A percentile compares a stretch with the other conserved stretches of the same genome.
phyloP scores from a whole-genome alignment of 2,797 vertebrate genomes.

The Girardinus metallicus region DNA sequence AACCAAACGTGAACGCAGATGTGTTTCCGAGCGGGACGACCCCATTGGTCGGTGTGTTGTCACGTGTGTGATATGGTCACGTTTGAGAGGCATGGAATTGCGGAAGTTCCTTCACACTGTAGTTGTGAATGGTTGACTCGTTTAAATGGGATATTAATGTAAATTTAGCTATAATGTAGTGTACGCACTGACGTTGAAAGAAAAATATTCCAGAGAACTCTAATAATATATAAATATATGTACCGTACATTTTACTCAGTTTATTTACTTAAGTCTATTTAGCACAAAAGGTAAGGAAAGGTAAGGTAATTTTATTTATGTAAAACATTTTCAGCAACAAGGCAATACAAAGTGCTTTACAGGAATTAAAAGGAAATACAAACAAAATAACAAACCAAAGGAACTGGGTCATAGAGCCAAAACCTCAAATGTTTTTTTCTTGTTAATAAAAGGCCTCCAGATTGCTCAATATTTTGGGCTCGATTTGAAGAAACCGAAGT shows the following conservation, averaged over 20 bases:
- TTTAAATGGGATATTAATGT: neutral
- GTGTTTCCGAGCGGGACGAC: neutral
- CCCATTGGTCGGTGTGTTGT: constrained; percentile 53
- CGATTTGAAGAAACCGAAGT: too few relatives aligned
- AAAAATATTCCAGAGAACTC: neutral
- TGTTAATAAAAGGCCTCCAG: too few relatives aligned
- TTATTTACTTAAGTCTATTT: neutral
- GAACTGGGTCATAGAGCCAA: too few relatives aligned
- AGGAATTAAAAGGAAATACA: too few relatives aligned
- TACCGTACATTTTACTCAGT: neutral
- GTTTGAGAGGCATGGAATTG: constrained; percentile 71
- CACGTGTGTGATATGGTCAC: constrained; percentile 54
- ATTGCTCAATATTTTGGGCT: too few relatives aligned
- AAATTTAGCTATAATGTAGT: neutral
- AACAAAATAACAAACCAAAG: too few relatives aligned
- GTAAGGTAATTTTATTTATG: too few relatives aligned
- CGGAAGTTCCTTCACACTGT: constrained; percentile 43
- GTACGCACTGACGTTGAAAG: neutral
- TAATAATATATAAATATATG: neutral
- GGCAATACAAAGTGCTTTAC: too few relatives aligned
- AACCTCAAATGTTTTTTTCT: too few relatives aligned
- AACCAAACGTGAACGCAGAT: constrained; percentile 42
- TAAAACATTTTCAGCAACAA: too few relatives aligned
- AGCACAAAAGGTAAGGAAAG: too few relatives aligned
- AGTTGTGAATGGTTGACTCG: neutral